Evolutionary conservation across 2,113 vertebrate species (phyloP).

Genomic region (Cathartes aura): DNA sequence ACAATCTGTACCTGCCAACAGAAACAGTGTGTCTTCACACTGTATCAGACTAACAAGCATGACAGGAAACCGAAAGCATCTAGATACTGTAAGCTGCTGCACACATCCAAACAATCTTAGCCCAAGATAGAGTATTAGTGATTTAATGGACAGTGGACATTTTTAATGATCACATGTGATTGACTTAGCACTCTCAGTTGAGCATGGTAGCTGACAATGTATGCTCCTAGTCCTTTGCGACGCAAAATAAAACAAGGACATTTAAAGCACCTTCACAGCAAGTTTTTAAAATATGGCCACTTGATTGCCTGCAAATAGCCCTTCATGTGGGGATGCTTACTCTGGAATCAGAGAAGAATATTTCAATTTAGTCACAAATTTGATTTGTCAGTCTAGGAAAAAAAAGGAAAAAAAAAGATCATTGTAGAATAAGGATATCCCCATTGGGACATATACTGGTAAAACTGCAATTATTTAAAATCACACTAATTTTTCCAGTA

Average conservation of each 20-base stretch:
- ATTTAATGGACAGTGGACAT: background rate
- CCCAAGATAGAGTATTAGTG: background rate
- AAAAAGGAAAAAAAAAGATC: background rate
- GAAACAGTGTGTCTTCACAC: background rate
- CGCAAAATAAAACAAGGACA: background rate
- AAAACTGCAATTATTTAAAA: slow-evolving; percentile 24
- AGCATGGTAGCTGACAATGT: background rate
- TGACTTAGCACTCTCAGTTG: background rate
- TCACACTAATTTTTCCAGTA: background rate
- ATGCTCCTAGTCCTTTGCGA: background rate
- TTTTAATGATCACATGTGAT: background rate
- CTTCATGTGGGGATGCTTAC: background rate
- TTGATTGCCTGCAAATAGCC: background rate
- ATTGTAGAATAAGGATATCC: background rate
- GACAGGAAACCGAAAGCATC: background rate
- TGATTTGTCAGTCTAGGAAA: background rate
- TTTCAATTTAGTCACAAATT: slow-evolving; percentile 13
- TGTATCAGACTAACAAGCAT: background rate
- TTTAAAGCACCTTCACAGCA: background rate
- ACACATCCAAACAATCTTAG: background rate
- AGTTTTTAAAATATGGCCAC: background rate
- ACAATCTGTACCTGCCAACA: background rate
- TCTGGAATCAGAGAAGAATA: background rate
- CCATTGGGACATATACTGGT: background rate
- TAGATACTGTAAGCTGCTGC: background rate